Conservation (phyloP, 2,888 invertebrate genomes). For the Digitonthophagus gazella region DNA sequence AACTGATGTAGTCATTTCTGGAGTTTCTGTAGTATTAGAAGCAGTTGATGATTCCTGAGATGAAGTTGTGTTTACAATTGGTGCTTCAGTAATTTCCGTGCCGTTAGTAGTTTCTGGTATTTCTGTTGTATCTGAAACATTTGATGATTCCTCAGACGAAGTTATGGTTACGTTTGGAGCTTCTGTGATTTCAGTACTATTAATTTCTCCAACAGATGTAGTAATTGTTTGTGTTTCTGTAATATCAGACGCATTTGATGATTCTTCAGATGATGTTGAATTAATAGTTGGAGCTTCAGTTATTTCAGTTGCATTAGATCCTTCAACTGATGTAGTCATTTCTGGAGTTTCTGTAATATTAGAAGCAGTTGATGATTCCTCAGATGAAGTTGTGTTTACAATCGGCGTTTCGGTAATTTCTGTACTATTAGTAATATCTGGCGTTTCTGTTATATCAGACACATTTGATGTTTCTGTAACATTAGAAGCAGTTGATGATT, state of each 20-base stretch:
- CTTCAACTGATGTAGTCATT: background rate
- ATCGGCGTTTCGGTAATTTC: background rate
- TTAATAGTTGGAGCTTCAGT: slow-evolving; percentile 3
- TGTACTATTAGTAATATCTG: background rate
- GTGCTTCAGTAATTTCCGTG: background rate
- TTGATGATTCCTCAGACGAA: background rate
- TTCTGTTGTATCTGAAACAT: background rate
- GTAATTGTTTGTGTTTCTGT: background rate
- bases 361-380: slow-evolving; percentile 1
- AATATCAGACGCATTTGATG: background rate
- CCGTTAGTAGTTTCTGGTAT: background rate
- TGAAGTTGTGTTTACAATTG: background rate
- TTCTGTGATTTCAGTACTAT: background rate
- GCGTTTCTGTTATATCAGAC: background rate
- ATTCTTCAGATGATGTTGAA: background rate
- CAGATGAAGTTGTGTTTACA: background rate
- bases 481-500: background rate
- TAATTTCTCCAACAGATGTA: too few relatives aligned
- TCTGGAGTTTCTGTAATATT: slow-evolving; percentile 6
- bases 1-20: background rate
- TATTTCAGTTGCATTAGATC: background rate
- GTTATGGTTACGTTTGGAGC: background rate
- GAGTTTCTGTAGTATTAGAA: background rate
- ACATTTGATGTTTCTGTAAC: background rate
- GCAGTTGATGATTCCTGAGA: background rate